These are phyloP conservation scores for Aradophagus sp. DNA, from an alignment of 1,140 invertebrate genomes.

Conservation along the genomic window DNA sequence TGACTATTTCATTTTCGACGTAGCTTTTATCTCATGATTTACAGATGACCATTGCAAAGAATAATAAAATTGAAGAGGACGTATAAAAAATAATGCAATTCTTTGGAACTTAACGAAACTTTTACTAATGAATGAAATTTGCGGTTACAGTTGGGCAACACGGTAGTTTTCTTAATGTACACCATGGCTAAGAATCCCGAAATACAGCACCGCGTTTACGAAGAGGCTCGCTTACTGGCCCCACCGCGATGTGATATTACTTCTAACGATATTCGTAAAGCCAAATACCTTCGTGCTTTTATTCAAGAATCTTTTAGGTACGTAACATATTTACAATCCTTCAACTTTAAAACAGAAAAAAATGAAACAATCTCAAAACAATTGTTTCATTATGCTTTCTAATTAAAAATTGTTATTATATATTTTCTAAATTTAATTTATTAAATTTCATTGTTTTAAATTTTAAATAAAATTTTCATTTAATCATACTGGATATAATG, in stretches of 20 bases:
- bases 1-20: not conserved
- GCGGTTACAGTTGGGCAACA: constrained; percentile 83
- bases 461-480: too few relatives aligned
- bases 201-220: constrained; percentile 83
- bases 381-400: too few relatives aligned
- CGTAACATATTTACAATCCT: too few relatives aligned
- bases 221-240: constrained; percentile 81
- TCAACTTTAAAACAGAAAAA: not conserved
- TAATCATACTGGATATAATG: too few relatives aligned
- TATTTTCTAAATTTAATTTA: constrained; percentile 1
- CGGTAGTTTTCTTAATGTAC: constrained; percentile 85
- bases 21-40: not conserved
- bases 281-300: constrained; percentile 88
- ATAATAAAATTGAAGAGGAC: not conserved
- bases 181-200: constrained; percentile 81
- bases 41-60: not conserved
- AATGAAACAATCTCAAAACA: too few relatives aligned
- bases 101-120: constrained; percentile 14
- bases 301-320: constrained; percentile 87
- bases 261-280: constrained; percentile 78
- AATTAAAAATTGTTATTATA: constrained; percentile 10
- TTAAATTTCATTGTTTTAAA: constrained; percentile 12
- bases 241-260: constrained; percentile 77
- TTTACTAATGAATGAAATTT: too few relatives aligned
- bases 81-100: not conserved